Percentiles rank a stretch among this genome's conserved stretches.
phyloP scores from a whole-genome alignment of 1,140 invertebrate species.

The Dreissena rostriformis region DNA sequence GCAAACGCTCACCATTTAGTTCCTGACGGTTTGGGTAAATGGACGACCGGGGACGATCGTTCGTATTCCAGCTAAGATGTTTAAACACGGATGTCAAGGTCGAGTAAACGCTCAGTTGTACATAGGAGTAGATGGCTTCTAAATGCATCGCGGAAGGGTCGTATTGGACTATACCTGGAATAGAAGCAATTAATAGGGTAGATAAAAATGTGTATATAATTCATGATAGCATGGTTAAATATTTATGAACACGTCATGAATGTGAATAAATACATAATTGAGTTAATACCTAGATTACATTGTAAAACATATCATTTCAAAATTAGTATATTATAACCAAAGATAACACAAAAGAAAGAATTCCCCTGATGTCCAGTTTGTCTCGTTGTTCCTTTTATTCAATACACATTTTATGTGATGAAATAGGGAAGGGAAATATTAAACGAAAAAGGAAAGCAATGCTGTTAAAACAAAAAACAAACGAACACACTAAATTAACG shows the following conservation, averaged over 20 bases:
- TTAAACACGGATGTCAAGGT: background rate
- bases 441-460: too few species aligned
- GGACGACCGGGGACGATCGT: too few species aligned
- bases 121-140: conserved; percentile 24
- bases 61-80: too few species aligned
- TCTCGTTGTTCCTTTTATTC: background rate
- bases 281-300: background rate
- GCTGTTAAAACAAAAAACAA: too few species aligned
- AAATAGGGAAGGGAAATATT: too few species aligned
- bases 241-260: background rate
- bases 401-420: too few species aligned
- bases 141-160: conserved; percentile 25
- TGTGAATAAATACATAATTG: background rate
- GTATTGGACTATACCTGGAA: conserved; percentile 43
- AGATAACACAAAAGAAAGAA: background rate
- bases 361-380: background rate
- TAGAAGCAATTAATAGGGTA: background rate
- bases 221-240: background rate
- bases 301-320: background rate
- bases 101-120: conserved; percentile 10
- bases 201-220: background rate
- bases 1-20: too few species aligned
- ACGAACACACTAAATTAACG: too few species aligned
- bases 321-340: background rate
- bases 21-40: background rate